Base-by-base conservation (phyloP, 1,140 invertebrate species). In the Drosophila lacteicornis region DNA sequence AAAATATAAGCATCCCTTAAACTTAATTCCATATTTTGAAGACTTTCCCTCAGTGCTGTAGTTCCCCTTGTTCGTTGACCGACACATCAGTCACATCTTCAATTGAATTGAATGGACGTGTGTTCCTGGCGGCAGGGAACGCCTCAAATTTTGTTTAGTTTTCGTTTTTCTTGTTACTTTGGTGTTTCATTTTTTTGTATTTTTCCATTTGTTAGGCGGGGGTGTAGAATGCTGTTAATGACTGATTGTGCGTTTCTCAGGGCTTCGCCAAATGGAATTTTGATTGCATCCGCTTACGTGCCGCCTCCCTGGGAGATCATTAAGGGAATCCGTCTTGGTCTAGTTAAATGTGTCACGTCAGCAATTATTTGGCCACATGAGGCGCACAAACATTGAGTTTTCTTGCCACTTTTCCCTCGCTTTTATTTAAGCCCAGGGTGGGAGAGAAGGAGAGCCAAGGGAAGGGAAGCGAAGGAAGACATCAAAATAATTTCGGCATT, bases 231-330 rank as follows among this genome's bases (percentile, higher is more conserved):
- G 59, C 87, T 88, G 80, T 80, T 88, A 90, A 88, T 90, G 81
- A 88, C 81, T 85, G 81, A 88, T 88, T 88, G 85, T 90, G 85
- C 85, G 78, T 79, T 85, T 75, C 85, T 88, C 77, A 80, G 80
- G 74, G 63, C 74, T 84, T 63, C 62, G 68, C 85, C 70, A 88
- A 88, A 90, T 88, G 85, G 85, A 90, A 90, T 88, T 90, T 88
- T 88, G 85, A 88, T 88, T 88, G 85, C 88, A 85, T 88, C 85
- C 85, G 85, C 81, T 85, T 90, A 90, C 85, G 84, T 88, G 84
- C 65, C 81, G 71, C 45, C 65, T 78, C 50, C 63, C 56, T 60
- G 63, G 65, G 63, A 70, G 63, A 68, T 70, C 63, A 70, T 70
- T 70, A 70, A 68, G 67, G 40, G 56, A 75, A 58, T 67, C 33